Evolutionary conservation across 2,113 vertebrate genomes (phyloP), one percentile per base, ranked within the genome.

Genomic region (Phainopepla nitens): DNA sequence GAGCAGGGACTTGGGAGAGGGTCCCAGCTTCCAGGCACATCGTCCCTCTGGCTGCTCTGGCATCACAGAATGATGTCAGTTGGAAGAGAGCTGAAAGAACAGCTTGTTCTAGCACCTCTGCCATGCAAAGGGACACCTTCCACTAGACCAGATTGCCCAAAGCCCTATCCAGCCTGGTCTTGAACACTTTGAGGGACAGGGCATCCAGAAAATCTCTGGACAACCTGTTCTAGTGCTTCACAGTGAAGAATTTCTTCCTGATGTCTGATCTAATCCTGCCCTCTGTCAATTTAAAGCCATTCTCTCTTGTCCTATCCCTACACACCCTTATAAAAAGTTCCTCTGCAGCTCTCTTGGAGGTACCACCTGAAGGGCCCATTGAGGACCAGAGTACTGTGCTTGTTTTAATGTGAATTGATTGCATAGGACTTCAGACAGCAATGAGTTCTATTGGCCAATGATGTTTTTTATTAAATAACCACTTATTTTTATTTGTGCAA

Each of bases 1-100:
- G 1, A 47, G 22, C 28, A 16, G 39, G 3, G 25, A 7, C 44
- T 36, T 45, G 60, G 75, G 56, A 49, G 60, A 29, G 41, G 35
- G 19, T 57, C 68, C 12, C 1, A 11, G 47, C 20, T 68, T 35
- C 65, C 13, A 4, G 25, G 47, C 31, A 22, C 2, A 4, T 28
- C 18, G 14, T 58, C 14, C 24, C 5, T 7, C 31, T 33, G 60
- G 3, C 47, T 49, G 19, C 71, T 53, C 47, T 66, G 79, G n/a
- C 19, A 19, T 76, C 29, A 61, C 0, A 6, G 47, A 42, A 23
- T 42, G 47, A 31, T 0, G 0, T 54, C 11, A 15, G 3, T 22
- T 76, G 47, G 21, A 76, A 35, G n/a, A 23, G 47, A 35, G 14
- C n/a, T 76, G 42, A 41, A 76, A 69, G 54, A 54, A 31, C 47